These are phyloP conservation scores for Carassius carassius DNA, from an alignment of 2,113 vertebrate genomes.

Conservation along the genomic window DNA sequence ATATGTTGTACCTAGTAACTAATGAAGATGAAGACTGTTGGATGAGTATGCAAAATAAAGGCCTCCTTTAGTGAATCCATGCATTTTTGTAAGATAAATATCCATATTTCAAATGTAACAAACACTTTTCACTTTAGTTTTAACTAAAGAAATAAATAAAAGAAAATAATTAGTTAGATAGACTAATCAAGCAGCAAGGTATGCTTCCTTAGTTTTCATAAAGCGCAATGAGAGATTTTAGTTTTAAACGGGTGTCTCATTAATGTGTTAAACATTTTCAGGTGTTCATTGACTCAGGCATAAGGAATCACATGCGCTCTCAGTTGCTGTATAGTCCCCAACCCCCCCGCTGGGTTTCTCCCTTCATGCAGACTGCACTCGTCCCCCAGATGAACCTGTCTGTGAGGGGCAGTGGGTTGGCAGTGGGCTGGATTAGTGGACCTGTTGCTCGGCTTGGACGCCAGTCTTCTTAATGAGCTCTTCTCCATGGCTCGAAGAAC, in stretches of 20 bases:
- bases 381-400: constrained; percentile 77
- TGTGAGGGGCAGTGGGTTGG: constrained; percentile 65
- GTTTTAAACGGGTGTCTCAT: constrained; percentile 4
- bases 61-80: too few species aligned
- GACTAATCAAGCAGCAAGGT: background rate
- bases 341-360: constrained; percentile 1
- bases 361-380: constrained; percentile 72
- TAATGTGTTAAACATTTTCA: constrained; percentile 13
- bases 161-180: too few species aligned
- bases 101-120: too few species aligned
- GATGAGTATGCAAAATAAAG: too few species aligned
- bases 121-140: too few species aligned
- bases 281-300: constrained; percentile 15
- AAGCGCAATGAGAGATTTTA: background rate
- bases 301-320: constrained; percentile 45
- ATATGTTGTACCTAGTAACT: too few species aligned
- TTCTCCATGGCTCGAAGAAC: constrained; percentile 59
- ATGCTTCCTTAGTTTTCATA: background rate
- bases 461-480: constrained; percentile 59
- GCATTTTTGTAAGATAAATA: too few species aligned
- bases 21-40: too few species aligned
- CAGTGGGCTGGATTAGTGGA: constrained; percentile 71
- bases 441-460: constrained; percentile 44
- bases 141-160: too few species aligned
- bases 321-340: background rate